A percentile compares a stretch with the other conserved stretches of the same genome.
These are phyloP conservation scores for Pomatostomus ruficeps DNA, from an alignment of 2,113 vertebrate species.

Conservation along the genomic window DNA sequence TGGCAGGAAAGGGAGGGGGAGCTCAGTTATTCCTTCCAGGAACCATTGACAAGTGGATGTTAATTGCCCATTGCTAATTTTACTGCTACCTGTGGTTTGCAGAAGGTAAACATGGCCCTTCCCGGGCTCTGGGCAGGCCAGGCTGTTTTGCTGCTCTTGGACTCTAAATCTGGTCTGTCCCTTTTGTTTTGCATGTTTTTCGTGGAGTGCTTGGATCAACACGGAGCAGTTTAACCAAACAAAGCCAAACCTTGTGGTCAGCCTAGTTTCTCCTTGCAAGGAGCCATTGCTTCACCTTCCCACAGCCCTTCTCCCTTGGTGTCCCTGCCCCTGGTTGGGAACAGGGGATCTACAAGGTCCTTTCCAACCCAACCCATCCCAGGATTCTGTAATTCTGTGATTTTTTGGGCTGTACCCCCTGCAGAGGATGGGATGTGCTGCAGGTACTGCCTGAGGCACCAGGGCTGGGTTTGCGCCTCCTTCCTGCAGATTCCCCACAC, in stretches of 20 bases:
- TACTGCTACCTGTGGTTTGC: slow-evolving; percentile 55
- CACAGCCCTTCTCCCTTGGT: not conserved
- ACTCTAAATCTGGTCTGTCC: not conserved
- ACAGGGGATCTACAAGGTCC: not conserved
- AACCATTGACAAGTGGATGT: slow-evolving; percentile 33
- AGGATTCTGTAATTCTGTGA: not conserved
- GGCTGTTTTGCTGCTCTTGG: slow-evolving; percentile 23
- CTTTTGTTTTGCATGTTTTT: not conserved
- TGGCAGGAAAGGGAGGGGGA: slow-evolving; percentile 32
- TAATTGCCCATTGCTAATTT: slow-evolving; percentile 63
- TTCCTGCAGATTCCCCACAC: not conserved
- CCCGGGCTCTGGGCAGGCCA: not conserved
- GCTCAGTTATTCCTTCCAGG: slow-evolving; percentile 28
- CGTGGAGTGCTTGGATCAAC: not conserved
- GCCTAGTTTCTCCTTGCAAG: not conserved
- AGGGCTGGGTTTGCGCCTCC: not conserved
- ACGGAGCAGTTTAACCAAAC: not conserved
- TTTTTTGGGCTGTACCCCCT: not conserved
- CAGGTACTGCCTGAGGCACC: not conserved
- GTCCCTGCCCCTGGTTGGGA: not conserved
- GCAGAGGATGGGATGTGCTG: not conserved
- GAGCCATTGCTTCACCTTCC: not conserved
- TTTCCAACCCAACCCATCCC: not conserved
- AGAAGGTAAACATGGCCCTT: slow-evolving; percentile 26
- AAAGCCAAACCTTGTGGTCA: not conserved